Evolutionary conservation across 2,888 invertebrate genomes (phyloP), one percentile per base, ranked within the genome.

Genomic region (Arrhopalites spinosus): DNA sequence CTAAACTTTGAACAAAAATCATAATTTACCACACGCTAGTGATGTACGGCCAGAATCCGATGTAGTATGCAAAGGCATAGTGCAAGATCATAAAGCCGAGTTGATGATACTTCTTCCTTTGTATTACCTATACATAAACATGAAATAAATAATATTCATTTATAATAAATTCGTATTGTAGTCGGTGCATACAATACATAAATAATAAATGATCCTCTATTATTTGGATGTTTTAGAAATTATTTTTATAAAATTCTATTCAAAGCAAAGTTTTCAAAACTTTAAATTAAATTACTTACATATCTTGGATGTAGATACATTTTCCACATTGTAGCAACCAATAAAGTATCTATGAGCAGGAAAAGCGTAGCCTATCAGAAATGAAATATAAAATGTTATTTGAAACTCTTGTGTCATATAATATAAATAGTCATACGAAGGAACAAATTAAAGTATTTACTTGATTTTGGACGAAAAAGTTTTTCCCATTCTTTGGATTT

Each of bases 241-340:
- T n/a, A n/a, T n/a, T n/a, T n/a, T n/a, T n/a, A n/a, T n/a, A n/a
- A n/a, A n/a, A n/a, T n/a, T n/a, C n/a, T n/a, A n/a, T n/a, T n/a
- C n/a, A n/a, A n/a, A n/a, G n/a, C n/a, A n/a, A n/a, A n/a, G n/a
- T n/a, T n/a, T n/a, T n/a, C n/a, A n/a, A n/a, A n/a, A n/a, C n/a
- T n/a, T n/a, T n/a, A n/a, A n/a, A n/a, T n/a, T n/a, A n/a, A n/a
- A n/a, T n/a, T n/a, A n/a, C n/a, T n/a, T n/a, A n/a, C 78, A 70
- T 82, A 81, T 20, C 80, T 71, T 0, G 81, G 81, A 56, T 83
- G 81, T 0, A 80, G 78, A 67, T 80, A 81, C 72, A 79, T 7
- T 67, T 82, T 82, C 83, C 83, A 83, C 77, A 79, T 79, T 36
- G 77, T 71, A 0, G 81, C 78, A 2, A 82, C 83, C 11, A 83